Evolutionary conservation across 2,797 vertebrate species (phyloP).

Genomic region (Perodicticus potto): DNA sequence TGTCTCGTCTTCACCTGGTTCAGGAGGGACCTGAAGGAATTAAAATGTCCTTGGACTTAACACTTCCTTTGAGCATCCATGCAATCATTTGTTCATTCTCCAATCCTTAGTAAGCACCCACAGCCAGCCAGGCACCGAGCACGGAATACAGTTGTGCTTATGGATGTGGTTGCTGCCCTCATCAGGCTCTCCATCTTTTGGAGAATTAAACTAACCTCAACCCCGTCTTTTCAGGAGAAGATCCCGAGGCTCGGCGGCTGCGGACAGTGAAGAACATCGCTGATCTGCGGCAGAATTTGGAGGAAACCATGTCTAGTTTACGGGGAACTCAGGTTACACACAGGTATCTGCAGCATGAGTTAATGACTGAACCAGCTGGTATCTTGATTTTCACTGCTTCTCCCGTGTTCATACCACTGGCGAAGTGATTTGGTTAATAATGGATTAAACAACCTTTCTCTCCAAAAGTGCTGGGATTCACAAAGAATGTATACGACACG

Average conservation of each 20-base stretch:
- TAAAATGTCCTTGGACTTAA: neutral
- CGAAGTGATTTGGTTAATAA: neutral
- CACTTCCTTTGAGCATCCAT: neutral
- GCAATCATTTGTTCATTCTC: neutral
- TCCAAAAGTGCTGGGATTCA: neutral
- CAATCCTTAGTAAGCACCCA: neutral
- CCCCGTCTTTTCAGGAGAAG: slow-evolving; percentile 90
- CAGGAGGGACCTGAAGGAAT: neutral
- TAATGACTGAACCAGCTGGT: accelerated
- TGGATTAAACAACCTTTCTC: neutral
- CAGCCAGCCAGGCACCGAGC: neutral
- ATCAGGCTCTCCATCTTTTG: accelerated
- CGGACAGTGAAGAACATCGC: slow-evolving; percentile 98
- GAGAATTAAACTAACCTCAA: neutral
- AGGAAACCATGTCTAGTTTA: slow-evolving; percentile 98
- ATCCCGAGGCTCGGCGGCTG: slow-evolving; percentile 94
- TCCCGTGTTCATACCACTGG: neutral
- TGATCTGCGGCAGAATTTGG: slow-evolving; percentile 97
- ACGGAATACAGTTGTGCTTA: accelerated
- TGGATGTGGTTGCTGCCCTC: neutral
- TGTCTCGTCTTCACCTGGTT: neutral
- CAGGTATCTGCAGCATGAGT: slow-evolving; percentile 88
- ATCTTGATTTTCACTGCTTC: neutral
- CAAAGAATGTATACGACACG: neutral
- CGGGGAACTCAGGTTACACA: slow-evolving; percentile 97